phyloP scores from a whole-genome alignment of 2,113 vertebrate genomes.

The Patagioenas fasciata region DNA sequence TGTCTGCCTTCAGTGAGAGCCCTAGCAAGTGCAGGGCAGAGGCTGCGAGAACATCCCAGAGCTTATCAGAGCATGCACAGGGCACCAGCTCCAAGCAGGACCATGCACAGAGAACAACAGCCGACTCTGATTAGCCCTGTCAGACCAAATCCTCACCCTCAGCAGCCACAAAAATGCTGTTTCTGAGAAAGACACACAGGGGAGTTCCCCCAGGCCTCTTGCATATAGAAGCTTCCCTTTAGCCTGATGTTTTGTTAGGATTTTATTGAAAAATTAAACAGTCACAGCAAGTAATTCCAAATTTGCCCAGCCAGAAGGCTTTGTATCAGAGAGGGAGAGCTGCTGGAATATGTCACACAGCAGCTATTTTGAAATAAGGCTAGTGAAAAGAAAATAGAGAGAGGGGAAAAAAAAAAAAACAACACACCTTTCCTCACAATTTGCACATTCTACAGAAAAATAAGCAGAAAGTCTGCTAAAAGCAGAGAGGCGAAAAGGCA shows the following conservation, averaged over 20 bases:
- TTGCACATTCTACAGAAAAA: neutral
- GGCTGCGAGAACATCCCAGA: neutral
- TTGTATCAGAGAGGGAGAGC: neutral
- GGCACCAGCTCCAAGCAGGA: neutral
- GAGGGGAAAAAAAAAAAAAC: no score
- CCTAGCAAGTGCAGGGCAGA: neutral
- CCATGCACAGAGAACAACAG: neutral
- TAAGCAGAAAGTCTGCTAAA: neutral
- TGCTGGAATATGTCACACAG: neutral
- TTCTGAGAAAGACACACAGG: rapidly evolving
- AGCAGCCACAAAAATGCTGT: neutral
- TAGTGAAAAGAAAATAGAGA: neutral
- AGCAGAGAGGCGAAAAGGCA: neutral
- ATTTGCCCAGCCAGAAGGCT: neutral
- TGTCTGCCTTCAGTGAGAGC: neutral
- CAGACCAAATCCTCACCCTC: neutral
- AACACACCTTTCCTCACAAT: neutral
- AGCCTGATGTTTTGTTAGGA: neutral
- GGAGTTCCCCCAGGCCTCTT: neutral
- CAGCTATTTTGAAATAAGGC: neutral
- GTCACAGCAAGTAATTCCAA: neutral
- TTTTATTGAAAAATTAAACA: neutral
- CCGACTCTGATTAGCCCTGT: neutral
- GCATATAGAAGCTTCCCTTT: neutral
- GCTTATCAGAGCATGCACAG: neutral